phyloP scores from a whole-genome alignment of 1,140 invertebrate species.

The Periplaneta americana region DNA sequence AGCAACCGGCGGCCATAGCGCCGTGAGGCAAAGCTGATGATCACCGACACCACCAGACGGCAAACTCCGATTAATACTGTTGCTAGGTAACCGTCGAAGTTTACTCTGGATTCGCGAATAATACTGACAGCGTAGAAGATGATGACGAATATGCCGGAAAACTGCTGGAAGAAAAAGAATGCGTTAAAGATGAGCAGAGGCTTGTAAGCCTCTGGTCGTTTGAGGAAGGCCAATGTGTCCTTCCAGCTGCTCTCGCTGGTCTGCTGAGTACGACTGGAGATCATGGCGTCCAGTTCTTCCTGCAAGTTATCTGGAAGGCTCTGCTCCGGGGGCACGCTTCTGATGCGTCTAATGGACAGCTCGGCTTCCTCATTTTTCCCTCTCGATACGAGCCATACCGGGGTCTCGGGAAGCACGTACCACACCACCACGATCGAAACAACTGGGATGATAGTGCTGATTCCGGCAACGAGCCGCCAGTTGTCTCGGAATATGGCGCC shows the following conservation, averaged over 20 bases:
- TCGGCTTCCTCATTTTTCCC: neutral
- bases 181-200: slow-evolving; percentile 61
- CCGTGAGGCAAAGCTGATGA: slow-evolving; percentile 46
- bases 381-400: neutral
- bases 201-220: slow-evolving; percentile 46
- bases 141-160: slow-evolving; percentile 67
- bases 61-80: slow-evolving; percentile 54
- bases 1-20: slow-evolving; percentile 49
- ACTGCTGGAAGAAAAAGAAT: slow-evolving; percentile 72
- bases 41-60: slow-evolving; percentile 40
- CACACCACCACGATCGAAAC: neutral
- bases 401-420: neutral
- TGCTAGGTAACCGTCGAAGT: neutral
- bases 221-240: slow-evolving; percentile 21
- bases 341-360: neutral
- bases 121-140: slow-evolving; percentile 70
- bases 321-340: neutral
- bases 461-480: neutral
- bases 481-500: neutral
- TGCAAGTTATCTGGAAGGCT: neutral
- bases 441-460: neutral
- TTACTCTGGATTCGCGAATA: slow-evolving; percentile 46
- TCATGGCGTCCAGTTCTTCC: neutral
- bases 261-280: neutral
- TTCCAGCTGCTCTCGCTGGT: slow-evolving; percentile 22